Evolutionary conservation across 2,888 invertebrate genomes (phyloP), one percentile per base, ranked within the genome.

Genomic region (Lamproptera curius): DNA sequence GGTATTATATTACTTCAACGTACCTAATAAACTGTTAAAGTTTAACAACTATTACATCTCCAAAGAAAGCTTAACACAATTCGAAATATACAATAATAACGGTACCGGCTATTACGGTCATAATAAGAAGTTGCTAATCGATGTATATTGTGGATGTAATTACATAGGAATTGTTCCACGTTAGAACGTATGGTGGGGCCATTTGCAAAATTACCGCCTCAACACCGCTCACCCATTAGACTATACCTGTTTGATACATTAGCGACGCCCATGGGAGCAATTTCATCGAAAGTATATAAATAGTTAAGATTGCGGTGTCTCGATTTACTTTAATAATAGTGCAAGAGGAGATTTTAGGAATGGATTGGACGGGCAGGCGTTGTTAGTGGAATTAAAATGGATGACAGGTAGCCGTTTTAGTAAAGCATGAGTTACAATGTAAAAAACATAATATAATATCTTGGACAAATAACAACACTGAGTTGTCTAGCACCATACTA

Each of bases 201-300:
- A 72, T 76, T 79, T 76, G 77, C 77, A 53, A 82, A 81, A 82
- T 82, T 76, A 79, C 65, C 70, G 69, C 69, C 73, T 73, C 65
- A 66, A 72, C 62, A 53, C 49, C 57, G 53, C 28, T 56, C 61
- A 62, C 60, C 68, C 69, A 79, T 80, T 80, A 77, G 64, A 62
- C 61, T 36, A 60, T 79, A 80, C 75, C 78, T 70, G 78, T 70
- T 63, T 63, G 62, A 64, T 68, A 63, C 63, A 71, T 74, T 65
- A 61, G 61, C 42, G 58, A 68, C 61, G 61, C 79, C 78, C 65
- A 64, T 70, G 70, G 79, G 72, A 75, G 61, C 62, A 61, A 76
- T 77, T 76, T 71, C 54, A 59, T 56, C 56, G 61, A 64, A 63
- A 62, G 57, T 58, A 60, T 64, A 65, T 61, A 67, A 68, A 68